phyloP scores from a whole-genome alignment of 2,113 vertebrate species.

The Paedocypris sp. region DNA sequence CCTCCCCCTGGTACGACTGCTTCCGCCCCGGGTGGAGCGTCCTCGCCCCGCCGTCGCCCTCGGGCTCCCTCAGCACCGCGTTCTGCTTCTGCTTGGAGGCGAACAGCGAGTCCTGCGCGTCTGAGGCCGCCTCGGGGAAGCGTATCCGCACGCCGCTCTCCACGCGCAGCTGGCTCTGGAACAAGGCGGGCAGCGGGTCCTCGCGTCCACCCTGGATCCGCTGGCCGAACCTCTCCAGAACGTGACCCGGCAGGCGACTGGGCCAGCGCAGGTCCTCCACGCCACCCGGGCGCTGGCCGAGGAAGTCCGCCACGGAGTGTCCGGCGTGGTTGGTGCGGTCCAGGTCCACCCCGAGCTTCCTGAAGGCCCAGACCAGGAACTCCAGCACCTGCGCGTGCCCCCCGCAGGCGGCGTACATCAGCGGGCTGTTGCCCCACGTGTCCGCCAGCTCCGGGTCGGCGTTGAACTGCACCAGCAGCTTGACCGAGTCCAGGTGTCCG shows the following conservation, averaged over 20 bases:
- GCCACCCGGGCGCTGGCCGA: slow-evolving; percentile 68
- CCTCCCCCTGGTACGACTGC: slow-evolving; percentile 64
- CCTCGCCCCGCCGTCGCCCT: slow-evolving; percentile 34
- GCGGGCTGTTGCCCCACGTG: slow-evolving; percentile 71
- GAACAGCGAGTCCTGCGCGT: slow-evolving; percentile 40
- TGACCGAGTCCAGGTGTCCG: slow-evolving; percentile 72
- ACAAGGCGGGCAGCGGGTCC: slow-evolving; percentile 52
- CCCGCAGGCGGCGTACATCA: slow-evolving; percentile 76
- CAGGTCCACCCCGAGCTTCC: slow-evolving; percentile 71
- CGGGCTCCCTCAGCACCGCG: slow-evolving; percentile 41
- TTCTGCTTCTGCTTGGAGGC: slow-evolving; percentile 56
- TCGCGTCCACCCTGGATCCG: slow-evolving; percentile 48
- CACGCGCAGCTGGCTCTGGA: slow-evolving; percentile 51
- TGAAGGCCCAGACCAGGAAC: slow-evolving; percentile 79
- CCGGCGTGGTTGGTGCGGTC: slow-evolving; percentile 69
- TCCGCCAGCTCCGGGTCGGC: slow-evolving; percentile 75
- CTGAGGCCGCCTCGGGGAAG: slow-evolving; percentile 43
- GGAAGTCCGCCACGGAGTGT: slow-evolving; percentile 68
- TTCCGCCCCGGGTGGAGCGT: slow-evolving; percentile 58
- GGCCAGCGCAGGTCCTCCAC: slow-evolving; percentile 45
- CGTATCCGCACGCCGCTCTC: slow-evolving; percentile 41
- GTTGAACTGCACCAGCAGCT: slow-evolving; percentile 78
- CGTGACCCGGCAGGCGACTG: slow-evolving; percentile 53
- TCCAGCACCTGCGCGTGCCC: slow-evolving; percentile 75
- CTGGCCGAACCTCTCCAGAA: slow-evolving; percentile 63